Conservation (phyloP, 1,140 invertebrate genomes). For the Nasonia vitripennis region DNA sequence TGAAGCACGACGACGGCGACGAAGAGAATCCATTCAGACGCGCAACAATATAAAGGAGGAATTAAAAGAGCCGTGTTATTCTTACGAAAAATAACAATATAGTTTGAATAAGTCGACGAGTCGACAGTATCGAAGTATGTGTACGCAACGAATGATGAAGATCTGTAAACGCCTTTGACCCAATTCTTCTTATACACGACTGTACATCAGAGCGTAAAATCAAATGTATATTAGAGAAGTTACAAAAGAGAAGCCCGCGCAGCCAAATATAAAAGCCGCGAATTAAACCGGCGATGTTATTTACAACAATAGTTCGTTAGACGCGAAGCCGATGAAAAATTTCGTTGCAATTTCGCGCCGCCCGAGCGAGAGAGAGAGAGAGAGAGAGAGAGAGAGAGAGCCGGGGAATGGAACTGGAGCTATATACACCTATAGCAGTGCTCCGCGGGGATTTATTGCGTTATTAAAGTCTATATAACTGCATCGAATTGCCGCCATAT, state of each 20-base stretch:
- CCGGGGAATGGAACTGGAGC: no score
- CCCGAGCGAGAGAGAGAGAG: no score
- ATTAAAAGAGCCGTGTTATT: slow-evolving; percentile 2
- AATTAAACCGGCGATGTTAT: slow-evolving; percentile 26
- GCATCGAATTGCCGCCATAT: slow-evolving; percentile 30
- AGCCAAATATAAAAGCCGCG: background rate
- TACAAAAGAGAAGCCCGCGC: background rate
- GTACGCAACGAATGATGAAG: no score
- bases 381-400: no score
- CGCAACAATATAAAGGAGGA: background rate
- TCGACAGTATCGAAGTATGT: no score
- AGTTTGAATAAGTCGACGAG: background rate
- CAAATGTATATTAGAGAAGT: slow-evolving; percentile 11
- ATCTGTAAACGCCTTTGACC: background rate
- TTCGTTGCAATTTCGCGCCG: slow-evolving; percentile 21
- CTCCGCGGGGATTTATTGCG: slow-evolving; percentile 36
- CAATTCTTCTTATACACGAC: background rate
- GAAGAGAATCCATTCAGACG: background rate
- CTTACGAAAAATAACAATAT: background rate
- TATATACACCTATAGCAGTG: background rate
- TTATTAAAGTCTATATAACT: slow-evolving; percentile 51
- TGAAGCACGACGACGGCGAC: background rate
- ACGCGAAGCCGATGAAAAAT: slow-evolving; percentile 31
- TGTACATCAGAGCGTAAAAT: slow-evolving; percentile 15
- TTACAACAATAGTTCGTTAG: slow-evolving; percentile 37